Percentiles rank a stretch among this genome's conserved stretches.
Evolutionary conservation across 2,888 invertebrate genomes (phyloP).

Genomic region (Agrenia bidenticulata): DNA sequence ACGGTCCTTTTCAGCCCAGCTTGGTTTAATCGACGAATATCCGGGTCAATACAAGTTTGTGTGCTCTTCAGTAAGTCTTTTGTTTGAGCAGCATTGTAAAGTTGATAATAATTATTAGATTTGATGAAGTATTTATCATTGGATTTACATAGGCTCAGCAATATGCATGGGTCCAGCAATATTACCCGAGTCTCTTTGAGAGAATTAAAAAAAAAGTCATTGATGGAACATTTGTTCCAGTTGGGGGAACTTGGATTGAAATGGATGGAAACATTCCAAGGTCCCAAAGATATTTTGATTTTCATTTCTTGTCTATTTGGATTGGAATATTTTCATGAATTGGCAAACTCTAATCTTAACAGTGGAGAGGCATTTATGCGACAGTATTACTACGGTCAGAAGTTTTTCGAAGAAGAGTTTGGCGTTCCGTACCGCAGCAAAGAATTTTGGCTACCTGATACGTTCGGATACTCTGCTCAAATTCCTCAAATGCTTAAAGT

Average conservation of each 20-base stretch:
- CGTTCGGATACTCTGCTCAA: conserved; percentile 61
- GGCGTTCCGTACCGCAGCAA: conserved; percentile 55
- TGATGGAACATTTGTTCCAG: conserved; percentile 58
- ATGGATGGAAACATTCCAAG: conserved; percentile 57
- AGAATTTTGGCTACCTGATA: conserved; percentile 61
- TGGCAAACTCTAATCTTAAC: not conserved
- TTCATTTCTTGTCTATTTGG: too few species aligned
- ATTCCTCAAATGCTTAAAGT: conserved; percentile 60
- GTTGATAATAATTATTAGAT: not conserved
- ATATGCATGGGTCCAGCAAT: conserved; percentile 59
- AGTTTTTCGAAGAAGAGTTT: conserved; percentile 59
- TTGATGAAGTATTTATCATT: not conserved
- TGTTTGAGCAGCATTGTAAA: not conserved
- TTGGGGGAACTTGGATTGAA: conserved; percentile 61
- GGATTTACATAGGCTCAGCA: conserved; percentile 58
- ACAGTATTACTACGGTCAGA: conserved; percentile 60
- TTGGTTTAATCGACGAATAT: conserved; percentile 59
- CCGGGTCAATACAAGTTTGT: conserved; percentile 58
- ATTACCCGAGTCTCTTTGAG: conserved; percentile 58
- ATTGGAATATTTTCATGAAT: too few species aligned
- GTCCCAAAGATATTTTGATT: conserved; percentile 29
- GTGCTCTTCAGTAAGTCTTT: conserved; percentile 57
- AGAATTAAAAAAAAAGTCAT: conserved; percentile 56
- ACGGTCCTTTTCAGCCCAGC: conserved; percentile 58
- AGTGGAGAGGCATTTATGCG: conserved; percentile 60